These are phyloP conservation scores for Eledona agricola DNA, from an alignment of 2,888 invertebrate genomes.

Conservation along the genomic window DNA sequence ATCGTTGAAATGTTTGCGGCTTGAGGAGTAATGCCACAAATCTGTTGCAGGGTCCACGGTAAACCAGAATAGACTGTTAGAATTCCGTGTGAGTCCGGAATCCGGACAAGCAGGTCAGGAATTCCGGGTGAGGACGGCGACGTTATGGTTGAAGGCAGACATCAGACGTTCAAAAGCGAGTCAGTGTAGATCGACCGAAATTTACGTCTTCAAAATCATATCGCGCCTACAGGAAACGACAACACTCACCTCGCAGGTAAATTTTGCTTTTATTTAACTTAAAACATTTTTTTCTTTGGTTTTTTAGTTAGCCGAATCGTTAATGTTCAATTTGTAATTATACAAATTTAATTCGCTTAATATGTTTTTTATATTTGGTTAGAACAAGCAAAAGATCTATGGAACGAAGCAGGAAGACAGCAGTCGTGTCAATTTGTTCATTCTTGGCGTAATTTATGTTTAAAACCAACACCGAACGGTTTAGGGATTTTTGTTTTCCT, in stretches of 20 bases:
- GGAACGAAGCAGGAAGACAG: too few relatives aligned
- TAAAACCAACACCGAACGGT: too few relatives aligned
- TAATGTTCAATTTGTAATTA: too few relatives aligned
- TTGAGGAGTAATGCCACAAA: conserved; percentile 27
- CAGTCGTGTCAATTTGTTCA: too few relatives aligned
- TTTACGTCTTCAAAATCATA: conserved; percentile 61
- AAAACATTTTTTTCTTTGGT: background rate
- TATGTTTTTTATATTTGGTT: too few relatives aligned
- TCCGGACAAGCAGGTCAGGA: conserved; percentile 65
- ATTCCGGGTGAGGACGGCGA: conserved; percentile 79
- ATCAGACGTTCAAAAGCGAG: conserved; percentile 58
- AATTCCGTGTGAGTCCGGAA: conserved; percentile 80
- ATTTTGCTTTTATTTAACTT: conserved; percentile 37
- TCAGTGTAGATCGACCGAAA: conserved; percentile 56
- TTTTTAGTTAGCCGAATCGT: too few relatives aligned
- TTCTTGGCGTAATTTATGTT: too few relatives aligned
- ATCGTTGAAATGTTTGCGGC: too few relatives aligned
- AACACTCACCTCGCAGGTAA: conserved; percentile 70
- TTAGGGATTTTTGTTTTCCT: too few relatives aligned
- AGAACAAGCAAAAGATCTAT: too few relatives aligned
- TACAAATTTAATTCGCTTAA: too few relatives aligned
- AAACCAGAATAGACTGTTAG: conserved; percentile 85
- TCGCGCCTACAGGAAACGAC: conserved; percentile 67
- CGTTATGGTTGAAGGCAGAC: conserved; percentile 79
- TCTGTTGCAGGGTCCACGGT: conserved; percentile 75